A percentile compares a stretch with the other conserved stretches of the same genome.
Conservation (phyloP, 1,140 invertebrate species). For the Neodiprion pinetum region DNA sequence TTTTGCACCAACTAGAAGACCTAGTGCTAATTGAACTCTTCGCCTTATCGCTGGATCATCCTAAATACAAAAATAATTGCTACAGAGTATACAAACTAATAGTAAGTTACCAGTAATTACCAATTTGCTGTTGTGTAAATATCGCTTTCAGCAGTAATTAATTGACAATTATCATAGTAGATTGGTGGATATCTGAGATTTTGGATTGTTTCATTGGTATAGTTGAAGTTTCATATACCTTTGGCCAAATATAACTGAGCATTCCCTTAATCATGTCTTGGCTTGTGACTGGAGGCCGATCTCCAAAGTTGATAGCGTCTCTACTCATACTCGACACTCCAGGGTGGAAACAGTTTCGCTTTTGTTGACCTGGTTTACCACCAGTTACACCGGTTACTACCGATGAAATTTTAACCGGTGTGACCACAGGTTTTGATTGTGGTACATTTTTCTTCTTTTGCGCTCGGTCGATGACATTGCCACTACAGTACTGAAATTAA, state of each 20-base stretch:
- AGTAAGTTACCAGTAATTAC: no score
- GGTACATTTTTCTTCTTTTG: conserved; percentile 55
- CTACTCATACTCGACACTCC: conserved; percentile 75
- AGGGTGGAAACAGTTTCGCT: conserved; percentile 90
- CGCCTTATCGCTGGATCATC: conserved; percentile 80
- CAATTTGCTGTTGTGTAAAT: conserved; percentile 11
- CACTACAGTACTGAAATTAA: conserved; percentile 47
- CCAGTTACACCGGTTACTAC: conserved; percentile 52
- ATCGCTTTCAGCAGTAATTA: conserved; percentile 24
- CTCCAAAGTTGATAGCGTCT: conserved; percentile 68
- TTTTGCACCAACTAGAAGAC: conserved; percentile 82
- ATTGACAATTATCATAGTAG: conserved; percentile 21
- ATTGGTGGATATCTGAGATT: conserved; percentile 3
- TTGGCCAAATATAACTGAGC: conserved; percentile 95
- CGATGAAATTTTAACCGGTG: conserved; percentile 44
- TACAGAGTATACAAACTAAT: conserved; percentile 6
- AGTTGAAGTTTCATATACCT: conserved; percentile 63
- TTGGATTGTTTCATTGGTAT: background rate
- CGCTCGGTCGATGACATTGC: conserved; percentile 54
- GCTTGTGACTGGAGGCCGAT: conserved; percentile 69
- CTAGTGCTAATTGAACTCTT: conserved; percentile 86
- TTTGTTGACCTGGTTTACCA: conserved; percentile 66
- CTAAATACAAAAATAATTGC: conserved; percentile 54
- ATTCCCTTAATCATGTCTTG: conserved; percentile 87
- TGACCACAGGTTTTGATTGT: conserved; percentile 51